These are phyloP conservation scores for Lepidiolamprologus cunningtoni DNA, from an alignment of 2,113 vertebrate genomes.

Conservation along the genomic window DNA sequence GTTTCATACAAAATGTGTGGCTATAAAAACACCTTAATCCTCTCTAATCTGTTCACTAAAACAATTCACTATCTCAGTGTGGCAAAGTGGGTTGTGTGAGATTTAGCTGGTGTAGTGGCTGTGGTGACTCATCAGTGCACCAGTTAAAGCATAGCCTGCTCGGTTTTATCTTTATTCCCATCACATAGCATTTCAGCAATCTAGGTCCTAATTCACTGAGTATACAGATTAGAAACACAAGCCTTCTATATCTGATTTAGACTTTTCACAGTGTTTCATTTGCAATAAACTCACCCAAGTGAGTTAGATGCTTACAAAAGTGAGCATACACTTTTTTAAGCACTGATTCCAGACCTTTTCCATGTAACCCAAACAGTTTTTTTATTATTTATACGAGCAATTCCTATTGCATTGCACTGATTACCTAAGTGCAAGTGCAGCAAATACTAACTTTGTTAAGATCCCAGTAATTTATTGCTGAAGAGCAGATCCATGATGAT, in stretches of 20 bases:
- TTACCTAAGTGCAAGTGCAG: background rate
- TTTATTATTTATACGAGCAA: background rate
- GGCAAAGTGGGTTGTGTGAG: background rate
- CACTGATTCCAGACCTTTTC: background rate
- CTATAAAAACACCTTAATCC: background rate
- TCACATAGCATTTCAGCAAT: background rate
- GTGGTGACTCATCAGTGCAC: conserved; percentile 63
- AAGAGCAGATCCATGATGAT: background rate
- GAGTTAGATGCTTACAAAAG: background rate
- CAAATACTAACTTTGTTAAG: background rate
- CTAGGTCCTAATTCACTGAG: background rate
- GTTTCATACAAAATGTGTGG: background rate
- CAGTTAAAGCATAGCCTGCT: conserved; percentile 18
- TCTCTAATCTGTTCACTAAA: background rate
- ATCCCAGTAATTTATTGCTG: background rate
- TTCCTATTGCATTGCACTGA: background rate
- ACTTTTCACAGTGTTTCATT: background rate
- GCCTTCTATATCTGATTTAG: background rate
- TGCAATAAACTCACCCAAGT: background rate
- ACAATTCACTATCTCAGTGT: background rate
- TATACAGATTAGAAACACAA: background rate
- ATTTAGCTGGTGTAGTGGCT: conserved; percentile 4
- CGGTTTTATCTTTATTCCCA: background rate
- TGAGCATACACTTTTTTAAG: background rate
- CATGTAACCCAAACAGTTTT: background rate